phyloP scores from a whole-genome alignment of 2,113 vertebrate species.

The Saccopteryx leptura region DNA sequence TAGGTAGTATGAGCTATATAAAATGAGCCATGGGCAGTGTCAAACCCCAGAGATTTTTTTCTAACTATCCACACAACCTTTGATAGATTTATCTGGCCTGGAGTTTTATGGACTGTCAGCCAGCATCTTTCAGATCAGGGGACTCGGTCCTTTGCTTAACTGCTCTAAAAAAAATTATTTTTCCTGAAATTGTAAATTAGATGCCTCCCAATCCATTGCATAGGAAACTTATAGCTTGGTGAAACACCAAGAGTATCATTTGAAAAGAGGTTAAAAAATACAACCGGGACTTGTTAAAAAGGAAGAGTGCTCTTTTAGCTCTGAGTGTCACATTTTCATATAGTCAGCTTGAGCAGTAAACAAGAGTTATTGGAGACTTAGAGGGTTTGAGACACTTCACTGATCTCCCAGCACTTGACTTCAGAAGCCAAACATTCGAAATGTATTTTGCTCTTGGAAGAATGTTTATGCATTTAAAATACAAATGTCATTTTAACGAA shows the following conservation, averaged over 20 bases:
- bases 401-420: constrained; percentile 72
- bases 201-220: not conserved
- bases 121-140: constrained; percentile 65
- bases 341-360: constrained; percentile 65
- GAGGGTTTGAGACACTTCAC: constrained; percentile 58
- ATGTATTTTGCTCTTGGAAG: constrained; percentile 68
- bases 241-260: constrained; percentile 52
- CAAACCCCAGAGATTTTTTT: not conserved
- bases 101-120: constrained; percentile 52
- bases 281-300: constrained; percentile 60
- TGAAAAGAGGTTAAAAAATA: constrained; percentile 59
- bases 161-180: constrained; percentile 48
- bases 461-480: constrained; percentile 77
- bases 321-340: constrained; percentile 47
- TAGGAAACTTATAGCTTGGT: constrained; percentile 58
- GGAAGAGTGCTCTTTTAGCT: not conserved
- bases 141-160: constrained; percentile 60
- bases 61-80: not conserved
- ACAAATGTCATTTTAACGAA: constrained; percentile 32
- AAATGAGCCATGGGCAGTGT: not conserved
- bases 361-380: constrained; percentile 63
- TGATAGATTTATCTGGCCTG: constrained; percentile 25
- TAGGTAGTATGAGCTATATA: not conserved
- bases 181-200: not conserved
- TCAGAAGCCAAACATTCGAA: constrained; percentile 74